Conservation (phyloP, 2,113 vertebrate species). For the Peucedramus taeniatus region DNA sequence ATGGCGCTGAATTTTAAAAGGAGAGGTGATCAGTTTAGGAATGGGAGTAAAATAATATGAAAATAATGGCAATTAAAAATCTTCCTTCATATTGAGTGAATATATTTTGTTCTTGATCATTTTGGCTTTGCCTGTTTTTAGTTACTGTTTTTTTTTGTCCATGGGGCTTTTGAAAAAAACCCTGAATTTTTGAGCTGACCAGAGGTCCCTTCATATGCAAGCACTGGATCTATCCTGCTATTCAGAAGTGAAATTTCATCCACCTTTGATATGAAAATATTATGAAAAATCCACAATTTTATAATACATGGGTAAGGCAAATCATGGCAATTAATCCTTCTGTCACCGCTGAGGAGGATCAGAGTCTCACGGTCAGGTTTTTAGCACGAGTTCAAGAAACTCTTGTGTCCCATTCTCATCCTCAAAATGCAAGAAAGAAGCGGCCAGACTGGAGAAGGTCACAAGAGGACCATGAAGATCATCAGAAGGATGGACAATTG, state of each 20-base stretch:
- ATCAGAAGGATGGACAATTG: background rate
- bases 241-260: background rate
- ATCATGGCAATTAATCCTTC: background rate
- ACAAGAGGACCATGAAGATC: background rate
- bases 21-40: background rate
- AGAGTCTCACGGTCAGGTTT: background rate
- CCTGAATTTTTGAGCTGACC: background rate
- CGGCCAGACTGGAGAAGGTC: background rate
- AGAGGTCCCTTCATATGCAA: background rate
- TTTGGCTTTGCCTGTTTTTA: background rate
- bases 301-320: background rate
- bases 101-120: background rate
- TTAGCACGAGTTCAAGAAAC: background rate
- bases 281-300: background rate
- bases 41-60: background rate
- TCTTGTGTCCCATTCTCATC: background rate
- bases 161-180: background rate
- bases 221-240: background rate
- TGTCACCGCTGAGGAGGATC: background rate
- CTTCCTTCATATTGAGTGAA: background rate
- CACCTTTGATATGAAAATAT: background rate
- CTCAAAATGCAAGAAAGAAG: background rate
- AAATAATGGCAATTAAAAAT: background rate
- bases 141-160: background rate
- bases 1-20: background rate